phyloP scores from a whole-genome alignment of 1,140 invertebrate genomes.

The Lucilia cuprina region DNA sequence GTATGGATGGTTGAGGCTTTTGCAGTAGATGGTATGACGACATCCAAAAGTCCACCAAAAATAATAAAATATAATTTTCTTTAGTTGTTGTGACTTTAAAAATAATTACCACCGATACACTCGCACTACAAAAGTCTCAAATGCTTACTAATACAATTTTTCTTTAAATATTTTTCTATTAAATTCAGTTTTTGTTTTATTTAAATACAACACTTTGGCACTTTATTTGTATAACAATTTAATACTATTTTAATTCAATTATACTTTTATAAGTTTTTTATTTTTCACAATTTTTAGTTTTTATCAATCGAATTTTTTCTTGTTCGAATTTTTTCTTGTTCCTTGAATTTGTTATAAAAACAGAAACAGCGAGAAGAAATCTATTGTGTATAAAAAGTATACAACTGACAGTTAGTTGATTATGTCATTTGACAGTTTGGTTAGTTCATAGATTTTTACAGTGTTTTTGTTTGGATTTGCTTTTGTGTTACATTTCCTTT shows the following conservation, averaged over 20 bases:
- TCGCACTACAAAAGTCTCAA: neutral
- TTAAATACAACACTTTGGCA: neutral
- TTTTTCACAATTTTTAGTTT: neutral
- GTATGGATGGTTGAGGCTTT: neutral
- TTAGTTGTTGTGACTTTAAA: neutral
- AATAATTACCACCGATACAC: neutral
- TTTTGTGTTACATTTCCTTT: neutral
- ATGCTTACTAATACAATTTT: neutral
- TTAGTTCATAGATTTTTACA: neutral
- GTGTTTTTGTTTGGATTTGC: neutral
- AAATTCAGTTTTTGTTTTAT: neutral
- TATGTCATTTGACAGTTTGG: constrained; percentile 5
- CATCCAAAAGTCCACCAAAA: neutral
- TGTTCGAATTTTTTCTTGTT: neutral
- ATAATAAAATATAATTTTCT: neutral
- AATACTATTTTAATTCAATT: neutral
- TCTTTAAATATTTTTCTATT: neutral
- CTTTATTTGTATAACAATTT: neutral
- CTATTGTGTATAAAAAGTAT: neutral
- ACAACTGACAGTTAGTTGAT: constrained; percentile 7
- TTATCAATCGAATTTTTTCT: neutral
- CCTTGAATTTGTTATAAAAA: neutral
- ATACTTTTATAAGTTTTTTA: neutral
- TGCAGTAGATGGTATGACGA: neutral
- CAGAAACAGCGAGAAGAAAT: constrained; percentile 1